Evolutionary conservation across 2,888 invertebrate genomes (phyloP), one percentile per base, ranked within the genome.

Genomic region (Prosopocoilus inquinatus): DNA sequence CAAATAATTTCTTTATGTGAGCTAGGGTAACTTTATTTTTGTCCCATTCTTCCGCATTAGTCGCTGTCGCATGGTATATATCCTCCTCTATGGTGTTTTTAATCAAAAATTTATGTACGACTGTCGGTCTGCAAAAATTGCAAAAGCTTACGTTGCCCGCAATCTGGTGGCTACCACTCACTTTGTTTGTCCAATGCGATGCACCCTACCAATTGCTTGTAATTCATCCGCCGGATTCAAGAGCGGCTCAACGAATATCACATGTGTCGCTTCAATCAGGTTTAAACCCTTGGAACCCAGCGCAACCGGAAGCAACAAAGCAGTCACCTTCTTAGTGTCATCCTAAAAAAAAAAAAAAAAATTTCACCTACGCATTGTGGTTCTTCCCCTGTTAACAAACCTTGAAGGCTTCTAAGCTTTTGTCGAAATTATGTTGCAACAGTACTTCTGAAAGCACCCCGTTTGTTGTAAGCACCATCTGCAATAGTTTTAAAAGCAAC

Each of bases 251-350:
- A 88, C 82, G 15, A 91, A 77, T 46, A 91, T 79, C 0, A 91
- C 86, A 73, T 91, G 89, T 0, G 87, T 88, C 0, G 91, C 91
- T 76, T 91, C 90, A 28, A 85, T 84, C 47, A 91, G 75, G 76
- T 91, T 91, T 9, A 91, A 77, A 0, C 91, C 91, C 71, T 90
- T 90, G 0, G 87, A 81, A n/a, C 90, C 91, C 50, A 81, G 80
- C 48, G 80, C 71, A 12, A 90, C 74, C 0, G 87, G 86, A 67
- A 91, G 75, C n/a, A 91, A 72, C 28, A 91, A 76, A 4, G 83
- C 85, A 2, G 81, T 82, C 0, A 84, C 71, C 9, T 75, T 73
- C 15, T 73, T 65, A 1, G 36, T 20, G 12, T 39, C 28, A 15
- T 53, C 44, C 57, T 57, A 33, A 11, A 45, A 49, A 32, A 16